Evolutionary conservation across 2,113 vertebrate species (phyloP), one percentile per base, ranked within the genome.

Genomic region (Semnopithecus entellus): DNA sequence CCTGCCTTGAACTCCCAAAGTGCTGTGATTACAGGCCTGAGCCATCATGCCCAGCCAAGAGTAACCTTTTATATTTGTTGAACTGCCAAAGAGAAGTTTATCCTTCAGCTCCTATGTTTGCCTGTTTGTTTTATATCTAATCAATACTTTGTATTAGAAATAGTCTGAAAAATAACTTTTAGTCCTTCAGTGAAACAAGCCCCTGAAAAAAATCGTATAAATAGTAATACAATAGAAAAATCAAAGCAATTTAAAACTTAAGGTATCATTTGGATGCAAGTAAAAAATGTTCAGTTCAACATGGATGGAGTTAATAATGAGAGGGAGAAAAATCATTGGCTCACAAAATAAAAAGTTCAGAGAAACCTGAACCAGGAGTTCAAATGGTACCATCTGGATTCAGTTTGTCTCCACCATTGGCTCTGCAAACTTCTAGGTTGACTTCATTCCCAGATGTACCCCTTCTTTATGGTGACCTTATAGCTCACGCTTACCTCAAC

Each of bases 131-230:
- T 68, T 68, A 30, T 81, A 92, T 57, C 55, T 94, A 88, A 82
- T 94, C 88, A 96, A 86, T 68, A 57, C 10, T 95, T 89, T 78
- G 22, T 84, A 50, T 96, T 89, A 90, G 78, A 88, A 91, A 85
- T 59, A n/a, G 35, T 35, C 84, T 94, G 86, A 84, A 97, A 97
- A 86, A 83, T 86, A 78, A 52, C n/a, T 45, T 81, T 59, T 52
- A 8, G 75, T 95, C 30, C 45, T 78, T 59, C 35, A 84, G 12
- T 48, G 4, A 64, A 86, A 96, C 10, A 80, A 97, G 22, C 23
- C 45, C 70, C 52, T 96, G 55, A 50, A 93, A 84, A 93, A 93
- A 40, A 73, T 38, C 55, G 70, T 45, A 59, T 18, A 87, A 81
- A 48, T 76, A 83, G 72, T 35, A 85, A 93, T 89, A 25, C 43